Evolutionary conservation across 2,888 invertebrate genomes (phyloP), one percentile per base, ranked within the genome.

Genomic region (Tiliacea aurago): DNA sequence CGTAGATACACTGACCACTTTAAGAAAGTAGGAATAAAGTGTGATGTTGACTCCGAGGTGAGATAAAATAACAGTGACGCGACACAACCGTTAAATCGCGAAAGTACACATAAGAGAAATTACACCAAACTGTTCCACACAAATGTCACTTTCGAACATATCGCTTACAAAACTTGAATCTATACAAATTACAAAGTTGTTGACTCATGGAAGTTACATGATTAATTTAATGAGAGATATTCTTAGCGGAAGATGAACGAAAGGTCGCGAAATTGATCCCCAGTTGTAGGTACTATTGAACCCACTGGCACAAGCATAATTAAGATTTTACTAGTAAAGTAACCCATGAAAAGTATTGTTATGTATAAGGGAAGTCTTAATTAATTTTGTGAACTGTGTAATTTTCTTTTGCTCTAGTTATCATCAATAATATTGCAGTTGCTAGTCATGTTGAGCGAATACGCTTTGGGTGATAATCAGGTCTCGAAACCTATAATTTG

Each of bases 81-180:
- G 28, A 62, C 59, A 53, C 64, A 76, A 82, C 75, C 76, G 73
- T 78, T 76, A 71, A 65, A 59, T 72, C 70, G 62, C 70, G 78
- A 82, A 84, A 73, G 65, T 74, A 63, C 58, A 28, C 18, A n/a
- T n/a, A 64, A 70, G 73, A 59, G 63, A 66, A 69, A 65, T 75
- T 20, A 66, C 73, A 77, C 75, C 18, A 73, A 83, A 83, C 68
- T 76, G 70, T 76, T 63, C 23, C 59, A 28, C 55, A 61, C 59
- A 69, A 41, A 59, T 63, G 45, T 59, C 66, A 85, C 82, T 86
- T 85, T 80, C 82, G 58, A 80, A 78, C 64, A 61, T 73, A 78
- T 84, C 69, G 72, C 66, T 71, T 75, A 74, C 73, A 68, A 80
- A 76, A 76, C 70, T n/a, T 43, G 70, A 81, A 67, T 71, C 51